A percentile compares a stretch with the other conserved stretches of the same genome.
Evolutionary conservation across 2,113 vertebrate species (phyloP).

Genomic region (Etheostoma cragini): DNA sequence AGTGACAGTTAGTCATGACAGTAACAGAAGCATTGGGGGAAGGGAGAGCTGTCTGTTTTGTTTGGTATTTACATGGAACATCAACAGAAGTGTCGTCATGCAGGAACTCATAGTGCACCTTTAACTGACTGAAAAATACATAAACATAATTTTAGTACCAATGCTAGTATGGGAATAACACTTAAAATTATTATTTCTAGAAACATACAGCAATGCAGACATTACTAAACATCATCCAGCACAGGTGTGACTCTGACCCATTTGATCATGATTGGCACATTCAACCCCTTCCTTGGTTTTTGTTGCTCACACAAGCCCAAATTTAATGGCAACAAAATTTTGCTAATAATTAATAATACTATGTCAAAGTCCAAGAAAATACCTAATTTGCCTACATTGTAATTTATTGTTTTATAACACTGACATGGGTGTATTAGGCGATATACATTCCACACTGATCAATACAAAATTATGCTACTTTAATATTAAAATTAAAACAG

Average conservation of each 20-base stretch:
- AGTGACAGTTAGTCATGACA: too few relatives aligned
- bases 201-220: neutral
- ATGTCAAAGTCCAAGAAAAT: neutral
- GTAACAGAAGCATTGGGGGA: too few relatives aligned
- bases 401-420: neutral
- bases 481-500: neutral
- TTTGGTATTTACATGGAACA: too few relatives aligned
- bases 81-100: too few relatives aligned
- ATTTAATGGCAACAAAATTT: neutral
- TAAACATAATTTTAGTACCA: too few relatives aligned
- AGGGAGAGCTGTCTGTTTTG: too few relatives aligned
- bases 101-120: too few relatives aligned
- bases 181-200: neutral
- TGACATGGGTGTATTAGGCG: neutral
- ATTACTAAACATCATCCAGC: neutral
- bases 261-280: neutral
- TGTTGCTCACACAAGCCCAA: neutral
- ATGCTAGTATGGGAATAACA: too few relatives aligned
- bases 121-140: too few relatives aligned
- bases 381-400: neutral
- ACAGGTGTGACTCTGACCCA: neutral
- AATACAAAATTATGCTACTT: neutral
- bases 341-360: neutral
- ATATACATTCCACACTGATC: neutral
- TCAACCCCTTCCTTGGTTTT: neutral